Conservation (phyloP, 2,888 invertebrate genomes). For the Cyclophora punctaria region DNA sequence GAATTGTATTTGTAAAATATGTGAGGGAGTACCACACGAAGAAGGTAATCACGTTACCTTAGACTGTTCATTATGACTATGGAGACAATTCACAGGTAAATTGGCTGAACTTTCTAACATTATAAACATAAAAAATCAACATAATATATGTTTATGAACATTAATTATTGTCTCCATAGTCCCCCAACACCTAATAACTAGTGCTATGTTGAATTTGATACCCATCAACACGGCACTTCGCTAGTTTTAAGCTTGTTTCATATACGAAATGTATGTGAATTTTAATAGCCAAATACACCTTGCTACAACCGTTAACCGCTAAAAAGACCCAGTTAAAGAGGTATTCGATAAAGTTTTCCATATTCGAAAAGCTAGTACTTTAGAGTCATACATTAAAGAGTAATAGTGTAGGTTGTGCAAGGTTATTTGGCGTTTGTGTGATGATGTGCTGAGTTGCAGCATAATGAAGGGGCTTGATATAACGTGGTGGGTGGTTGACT, state of each 20-base stretch:
- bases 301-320: constrained; percentile 33
- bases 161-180: constrained; percentile 48
- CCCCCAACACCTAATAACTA: constrained; percentile 31
- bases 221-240: constrained; percentile 45
- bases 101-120: neutral
- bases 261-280: constrained; percentile 53
- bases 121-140: neutral
- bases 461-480: constrained; percentile 42
- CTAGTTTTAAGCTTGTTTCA: constrained; percentile 45
- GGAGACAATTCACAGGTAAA: constrained; percentile 36
- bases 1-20: constrained; percentile 72
- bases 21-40: constrained; percentile 66
- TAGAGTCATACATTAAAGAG: too few species aligned
- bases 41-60: constrained; percentile 71
- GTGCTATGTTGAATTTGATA: constrained; percentile 44
- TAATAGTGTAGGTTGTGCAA: constrained; percentile 33
- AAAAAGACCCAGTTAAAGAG: too few species aligned
- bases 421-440: constrained; percentile 45
- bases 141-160: neutral
- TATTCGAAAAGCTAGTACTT: too few species aligned
- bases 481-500: constrained; percentile 60
- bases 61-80: constrained; percentile 56
- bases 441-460: constrained; percentile 66
- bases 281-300: constrained; percentile 45
- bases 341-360: too few species aligned